phyloP scores from a whole-genome alignment of 2,113 vertebrate genomes.

The human region GRCh38 chr5:176928001-176928500 shows the following conservation, averaged over 20 bases:
- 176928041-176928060: too few relatives aligned
- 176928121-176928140: too few relatives aligned
- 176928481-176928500: background rate
- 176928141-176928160: background rate
- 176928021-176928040: too few relatives aligned
- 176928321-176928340: background rate
- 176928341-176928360: background rate
- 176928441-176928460: background rate
- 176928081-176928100: too few relatives aligned
- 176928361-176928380: background rate
- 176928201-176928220: background rate
- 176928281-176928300: background rate
- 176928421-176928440: background rate
- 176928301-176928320: background rate
- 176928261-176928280: background rate
- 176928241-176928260: background rate
- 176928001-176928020: too few relatives aligned
- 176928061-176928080: too few relatives aligned
- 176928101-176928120: too few relatives aligned
- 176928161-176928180: conserved; percentile 4
- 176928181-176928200: background rate
- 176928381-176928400: background rate
- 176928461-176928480: background rate
- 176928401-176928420: background rate
- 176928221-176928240: background rate